A percentile compares a stretch with the other conserved stretches of the same genome.
Evolutionary conservation across 2,797 vertebrate species (phyloP).

Genomic region (Aldrovandia affinis): DNA sequence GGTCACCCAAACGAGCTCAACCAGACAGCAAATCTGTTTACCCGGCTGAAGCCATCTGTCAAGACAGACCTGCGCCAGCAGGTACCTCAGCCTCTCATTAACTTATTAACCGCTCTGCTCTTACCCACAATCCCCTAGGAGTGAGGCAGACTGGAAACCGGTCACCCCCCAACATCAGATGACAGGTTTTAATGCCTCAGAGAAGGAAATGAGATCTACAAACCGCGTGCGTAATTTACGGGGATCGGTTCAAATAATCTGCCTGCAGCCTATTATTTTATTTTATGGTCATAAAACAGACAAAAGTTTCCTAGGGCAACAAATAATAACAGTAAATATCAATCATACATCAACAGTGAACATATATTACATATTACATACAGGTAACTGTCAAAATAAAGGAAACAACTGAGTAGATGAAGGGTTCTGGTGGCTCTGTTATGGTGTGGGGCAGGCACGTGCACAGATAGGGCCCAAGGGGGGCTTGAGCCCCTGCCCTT

Average conservation of each 20-base stretch:
- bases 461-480: no score
- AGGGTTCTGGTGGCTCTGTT: no score
- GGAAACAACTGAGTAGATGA: no score
- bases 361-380: no score
- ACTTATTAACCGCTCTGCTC: slow-evolving; percentile 16
- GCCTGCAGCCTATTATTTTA: background rate
- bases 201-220: background rate
- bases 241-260: background rate
- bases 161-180: background rate
- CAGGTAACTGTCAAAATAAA: no score
- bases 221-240: background rate
- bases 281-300: background rate
- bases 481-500: no score
- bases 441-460: no score
- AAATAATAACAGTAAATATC: no score
- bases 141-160: background rate
- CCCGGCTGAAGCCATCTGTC: slow-evolving; percentile 30
- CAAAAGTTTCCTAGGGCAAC: background rate
- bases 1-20: background rate
- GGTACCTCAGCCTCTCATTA: background rate
- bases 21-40: slow-evolving; percentile 12
- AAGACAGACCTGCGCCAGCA: slow-evolving; percentile 13
- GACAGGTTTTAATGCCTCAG: no score
- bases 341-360: no score
- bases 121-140: slow-evolving; percentile 30